These are phyloP conservation scores for Seira ritae DNA, from an alignment of 2,888 invertebrate genomes.

Conservation along the genomic window DNA sequence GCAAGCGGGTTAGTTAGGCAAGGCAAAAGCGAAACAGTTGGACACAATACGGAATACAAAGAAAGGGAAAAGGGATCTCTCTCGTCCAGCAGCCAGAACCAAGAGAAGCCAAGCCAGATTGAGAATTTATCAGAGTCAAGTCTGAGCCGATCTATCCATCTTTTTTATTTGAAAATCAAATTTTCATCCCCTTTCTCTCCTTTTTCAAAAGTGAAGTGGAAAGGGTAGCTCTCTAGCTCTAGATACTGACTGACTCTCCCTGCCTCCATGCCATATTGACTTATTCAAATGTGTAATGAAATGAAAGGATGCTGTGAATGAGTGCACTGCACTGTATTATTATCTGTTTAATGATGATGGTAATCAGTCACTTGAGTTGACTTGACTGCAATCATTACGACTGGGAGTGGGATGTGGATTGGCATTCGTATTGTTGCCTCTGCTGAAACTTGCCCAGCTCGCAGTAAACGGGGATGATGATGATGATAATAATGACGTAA, in stretches of 20 bases:
- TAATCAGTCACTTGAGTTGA: conserved; percentile 63
- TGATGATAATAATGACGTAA: conserved; percentile 60
- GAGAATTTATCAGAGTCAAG: conserved; percentile 21
- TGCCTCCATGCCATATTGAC: neutral
- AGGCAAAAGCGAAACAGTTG: conserved; percentile 48
- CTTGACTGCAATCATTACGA: conserved; percentile 36
- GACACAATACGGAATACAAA: conserved; percentile 55
- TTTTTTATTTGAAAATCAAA: conserved; percentile 50
- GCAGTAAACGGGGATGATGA: too few species aligned
- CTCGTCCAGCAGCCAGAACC: neutral
- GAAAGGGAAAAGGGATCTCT: conserved; percentile 29
- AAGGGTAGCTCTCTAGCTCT: too few species aligned
- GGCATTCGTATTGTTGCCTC: conserved; percentile 34
- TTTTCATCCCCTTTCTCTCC: conserved; percentile 53
- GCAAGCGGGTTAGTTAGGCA: neutral
- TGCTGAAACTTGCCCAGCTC: too few species aligned
- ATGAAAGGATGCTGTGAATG: conserved; percentile 50
- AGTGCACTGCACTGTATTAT: conserved; percentile 12
- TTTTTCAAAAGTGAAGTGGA: too few species aligned
- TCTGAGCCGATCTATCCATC: conserved; percentile 35
- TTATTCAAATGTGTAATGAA: conserved; percentile 15
- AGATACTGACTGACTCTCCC: too few species aligned
- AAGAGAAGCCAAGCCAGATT: conserved; percentile 4
- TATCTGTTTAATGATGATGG: conserved; percentile 53
- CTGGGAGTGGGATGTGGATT: neutral